Conservation (phyloP, 2,113 vertebrate genomes). For the Nanorana parkeri region DNA sequence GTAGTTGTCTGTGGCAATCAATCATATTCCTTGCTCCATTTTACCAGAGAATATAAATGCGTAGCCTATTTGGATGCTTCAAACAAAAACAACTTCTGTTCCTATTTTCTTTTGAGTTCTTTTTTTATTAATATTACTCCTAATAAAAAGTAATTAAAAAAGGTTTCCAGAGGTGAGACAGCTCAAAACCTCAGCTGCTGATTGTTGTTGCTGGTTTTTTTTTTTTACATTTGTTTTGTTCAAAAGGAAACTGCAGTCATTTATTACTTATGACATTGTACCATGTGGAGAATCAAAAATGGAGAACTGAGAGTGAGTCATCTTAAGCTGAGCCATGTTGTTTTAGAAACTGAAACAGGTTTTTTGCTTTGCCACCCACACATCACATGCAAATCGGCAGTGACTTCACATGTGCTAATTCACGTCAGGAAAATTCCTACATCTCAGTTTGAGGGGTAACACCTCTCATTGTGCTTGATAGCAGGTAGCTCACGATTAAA, state of each 20-base stretch:
- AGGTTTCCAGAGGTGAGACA: conserved; percentile 53
- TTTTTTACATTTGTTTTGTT: conserved; percentile 4
- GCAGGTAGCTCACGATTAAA: too few relatives aligned
- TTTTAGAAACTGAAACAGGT: accelerated
- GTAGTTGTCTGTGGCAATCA: too few relatives aligned
- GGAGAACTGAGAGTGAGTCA: not conserved
- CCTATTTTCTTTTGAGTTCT: too few relatives aligned
- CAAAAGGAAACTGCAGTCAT: conserved; percentile 22
- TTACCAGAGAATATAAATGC: too few relatives aligned
- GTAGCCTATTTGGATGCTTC: too few relatives aligned
- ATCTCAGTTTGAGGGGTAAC: not conserved
- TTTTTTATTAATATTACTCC: too few relatives aligned
- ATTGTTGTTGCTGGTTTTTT: conserved; percentile 26
- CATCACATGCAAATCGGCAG: not conserved
- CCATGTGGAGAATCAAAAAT: conserved; percentile 29
- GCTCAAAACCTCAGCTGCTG: conserved; percentile 3
- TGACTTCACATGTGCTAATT: not conserved
- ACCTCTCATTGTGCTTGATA: not conserved
- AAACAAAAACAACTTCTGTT: too few relatives aligned
- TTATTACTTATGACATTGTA: conserved; percentile 49
- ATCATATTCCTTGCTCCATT: too few relatives aligned
- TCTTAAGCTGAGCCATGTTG: not conserved
- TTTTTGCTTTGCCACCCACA: accelerated
- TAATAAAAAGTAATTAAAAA: conserved; percentile 6
- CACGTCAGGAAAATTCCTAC: not conserved